Base-by-base conservation (phyloP, 2,113 vertebrate species). In the Ictalurus furcatus region DNA sequence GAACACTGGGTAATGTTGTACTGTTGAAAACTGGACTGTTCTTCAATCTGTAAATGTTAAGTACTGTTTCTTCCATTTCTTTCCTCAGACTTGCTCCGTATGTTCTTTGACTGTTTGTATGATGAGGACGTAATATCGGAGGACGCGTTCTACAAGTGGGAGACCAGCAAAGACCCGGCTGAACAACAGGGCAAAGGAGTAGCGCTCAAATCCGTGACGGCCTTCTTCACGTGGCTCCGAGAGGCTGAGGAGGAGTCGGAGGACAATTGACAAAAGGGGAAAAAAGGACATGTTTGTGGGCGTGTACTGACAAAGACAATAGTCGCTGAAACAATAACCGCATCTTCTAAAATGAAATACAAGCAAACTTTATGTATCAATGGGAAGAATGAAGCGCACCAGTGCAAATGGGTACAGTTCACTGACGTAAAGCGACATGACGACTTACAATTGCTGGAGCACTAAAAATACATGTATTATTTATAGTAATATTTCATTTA, bases 401-500 rank as follows among this genome's bases (percentile, higher is more conserved):
- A 96, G 95, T 96, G 91, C 90, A 34, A 79, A 93, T 93, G 96
- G 96, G 97, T 97, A 97, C 97, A 82, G 94, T 95, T 96, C 95
- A 92, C 92, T 96, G 92, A 94, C 93, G 94, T 93, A 88, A 94
- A 94, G 94, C 94, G 92, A 93, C 95, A 92, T 94, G 93, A 93
- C 92, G 93, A 93, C 93, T 95, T 94, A 92, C 91, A 93, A 95
- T 95, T 95, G 97, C 95, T 95, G 97, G 97, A 97, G 97, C 97
- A 98, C 96, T 96, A 92, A 91, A 96, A 97, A 97, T 97, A 97
- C 94, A 95, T 97, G 94, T 97, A 97, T 98, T 97, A 99, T 99
- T 98, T 98, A 98, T 99, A 98, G 97, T 97, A 97, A 97, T 98
- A 97, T 98, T 98, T 97, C 97, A 97, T 97, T 97, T 96, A 96